These are phyloP conservation scores for Stictocephala bisonia DNA, from an alignment of 2,888 invertebrate species.

Conservation along the genomic window DNA sequence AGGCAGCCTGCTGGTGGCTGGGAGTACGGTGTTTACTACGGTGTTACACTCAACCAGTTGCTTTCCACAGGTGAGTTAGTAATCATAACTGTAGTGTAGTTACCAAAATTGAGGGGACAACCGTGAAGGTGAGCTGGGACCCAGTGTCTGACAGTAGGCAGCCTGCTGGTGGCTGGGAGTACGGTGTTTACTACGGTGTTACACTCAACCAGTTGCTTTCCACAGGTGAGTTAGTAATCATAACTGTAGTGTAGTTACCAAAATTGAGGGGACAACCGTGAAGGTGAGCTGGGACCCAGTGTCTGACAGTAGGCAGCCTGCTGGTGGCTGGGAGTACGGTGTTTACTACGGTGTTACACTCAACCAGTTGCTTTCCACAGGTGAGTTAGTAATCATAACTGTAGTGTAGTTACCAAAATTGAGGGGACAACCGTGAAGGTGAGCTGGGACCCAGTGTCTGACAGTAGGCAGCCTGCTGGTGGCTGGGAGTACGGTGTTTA, in stretches of 20 bases:
- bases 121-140: constrained; percentile 76
- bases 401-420: too few relatives aligned
- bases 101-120: too few relatives aligned
- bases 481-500: constrained; percentile 80
- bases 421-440: constrained; percentile 74
- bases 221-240: too few relatives aligned
- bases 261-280: constrained; percentile 74
- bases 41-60: constrained; percentile 69
- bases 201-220: constrained; percentile 69
- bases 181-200: constrained; percentile 79
- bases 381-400: too few relatives aligned
- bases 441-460: constrained; percentile 72
- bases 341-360: constrained; percentile 75
- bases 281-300: constrained; percentile 76
- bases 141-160: constrained; percentile 64
- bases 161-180: constrained; percentile 72
- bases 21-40: constrained; percentile 80
- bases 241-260: too few relatives aligned
- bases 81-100: too few relatives aligned
- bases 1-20: constrained; percentile 67
- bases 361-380: constrained; percentile 69
- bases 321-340: constrained; percentile 77
- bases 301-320: constrained; percentile 60
- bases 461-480: constrained; percentile 62
- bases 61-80: constrained; percentile 71